Base-by-base conservation (phyloP, 2,797 vertebrate species). In the Sebastes matsubarae region DNA sequence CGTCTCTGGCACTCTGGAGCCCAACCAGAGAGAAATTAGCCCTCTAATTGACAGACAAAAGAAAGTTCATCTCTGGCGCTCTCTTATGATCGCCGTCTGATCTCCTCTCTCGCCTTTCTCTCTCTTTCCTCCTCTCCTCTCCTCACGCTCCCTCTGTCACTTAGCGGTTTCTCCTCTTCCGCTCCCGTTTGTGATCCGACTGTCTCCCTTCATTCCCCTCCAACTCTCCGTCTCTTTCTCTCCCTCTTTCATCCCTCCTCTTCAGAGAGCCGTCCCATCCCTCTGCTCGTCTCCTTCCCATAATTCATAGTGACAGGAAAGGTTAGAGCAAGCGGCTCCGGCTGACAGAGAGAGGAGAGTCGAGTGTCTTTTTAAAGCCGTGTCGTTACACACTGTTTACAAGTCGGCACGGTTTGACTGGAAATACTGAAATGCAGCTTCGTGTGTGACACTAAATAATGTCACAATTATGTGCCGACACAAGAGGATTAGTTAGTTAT, bases 291-390 rank as follows among this genome's bases (percentile, higher is more conserved):
- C 73, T 87, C 68, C 63, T 64, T 78, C 74, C 80, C 75, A 88
- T 92, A 88, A 93, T 92, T 91, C 83, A 90, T 50, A 60, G 75
- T 90, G 94, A 93, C 89, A 90, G 88, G 74, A 88, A 92, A 93
- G 92, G 93, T 93, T 88, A 92, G 68, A 30, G 60, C 38, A 20
- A 71, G 64, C 68, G 69, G 82, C 75, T 68, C 30, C 36, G 68
- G 70, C 58, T 85, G 84, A 90, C 80, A 73, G 73, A 36, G 68
- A 74, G 71, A 67, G 59, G 69, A 76, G 68, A 71, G 67, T 63
- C 2, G 22, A 81, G 59, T 67, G 76, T 78, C 68, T 88, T 84
- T 86, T 64, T 36, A 61, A 68, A 83, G 75, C 52, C 38, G 64
- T 54, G 80, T 80, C 54, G 27, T 85, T 76, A 72, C 72, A 81